Base-by-base conservation (phyloP, 2,888 invertebrate genomes). In the Panopea generosa region DNA sequence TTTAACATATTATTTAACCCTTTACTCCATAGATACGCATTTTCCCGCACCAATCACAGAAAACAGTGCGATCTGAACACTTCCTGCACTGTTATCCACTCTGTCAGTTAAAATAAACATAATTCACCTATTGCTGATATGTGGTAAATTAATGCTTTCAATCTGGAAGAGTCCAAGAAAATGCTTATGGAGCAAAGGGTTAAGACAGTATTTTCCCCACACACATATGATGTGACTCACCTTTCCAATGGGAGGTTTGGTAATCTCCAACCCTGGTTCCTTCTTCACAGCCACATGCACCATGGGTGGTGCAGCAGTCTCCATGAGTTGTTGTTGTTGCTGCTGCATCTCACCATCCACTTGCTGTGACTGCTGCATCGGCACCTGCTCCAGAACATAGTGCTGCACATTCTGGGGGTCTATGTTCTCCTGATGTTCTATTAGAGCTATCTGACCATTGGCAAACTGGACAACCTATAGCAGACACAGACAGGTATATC, bases 161-260 rank as follows among this genome's bases (percentile, higher is more conserved):
- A n/a, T n/a, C n/a, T n/a, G n/a, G n/a, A n/a, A n/a, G n/a, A n/a
- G n/a, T n/a, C n/a, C n/a, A n/a, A n/a, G n/a, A n/a, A n/a, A n/a
- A n/a, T n/a, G n/a, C n/a, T n/a, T n/a, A n/a, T n/a, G n/a, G n/a
- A n/a, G n/a, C n/a, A n/a, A n/a, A n/a, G n/a, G n/a, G n/a, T n/a
- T n/a, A n/a, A n/a, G n/a, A n/a, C n/a, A n/a, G n/a, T n/a, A n/a
- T n/a, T n/a, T n/a, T n/a, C n/a, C n/a, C n/a, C n/a, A n/a, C n/a
- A n/a, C n/a, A n/a, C n/a, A n/a, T n/a, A n/a, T n/a, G n/a, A n/a
- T n/a, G n/a, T n/a, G n/a, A n/a, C n/a, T 7, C 55, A 89, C 90
- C 84, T 90, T 90, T 53, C 89, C 89, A 40, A 90, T 86, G 27
- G 89, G 90, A 26, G 89, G 88, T 47, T 85, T 86, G 20, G 86